phyloP scores from a whole-genome alignment of 2,113 vertebrate species.

The Irena cyanogastra region DNA sequence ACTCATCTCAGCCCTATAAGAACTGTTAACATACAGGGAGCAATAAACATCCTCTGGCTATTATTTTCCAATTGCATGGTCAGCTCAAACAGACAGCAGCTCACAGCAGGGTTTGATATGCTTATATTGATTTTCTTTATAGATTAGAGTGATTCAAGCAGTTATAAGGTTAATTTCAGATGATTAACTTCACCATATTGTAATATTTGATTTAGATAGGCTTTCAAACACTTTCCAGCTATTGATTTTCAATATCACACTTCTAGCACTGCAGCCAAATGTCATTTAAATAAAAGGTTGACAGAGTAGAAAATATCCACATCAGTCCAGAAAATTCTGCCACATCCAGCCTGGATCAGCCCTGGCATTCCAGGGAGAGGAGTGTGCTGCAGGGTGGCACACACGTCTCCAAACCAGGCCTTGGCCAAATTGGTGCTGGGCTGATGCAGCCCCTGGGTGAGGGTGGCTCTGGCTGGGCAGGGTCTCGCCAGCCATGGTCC shows the following conservation, averaged over 20 bases:
- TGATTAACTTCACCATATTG: conserved; percentile 77
- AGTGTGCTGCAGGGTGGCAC: neutral
- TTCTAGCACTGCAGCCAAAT: conserved; percentile 64
- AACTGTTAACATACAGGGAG: neutral
- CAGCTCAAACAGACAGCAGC: neutral
- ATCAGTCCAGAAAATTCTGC: neutral
- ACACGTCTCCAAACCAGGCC: rapidly evolving
- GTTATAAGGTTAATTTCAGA: conserved; percentile 81
- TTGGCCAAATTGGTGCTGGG: neutral
- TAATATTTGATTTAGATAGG: conserved; percentile 78
- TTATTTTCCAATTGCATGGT: neutral
- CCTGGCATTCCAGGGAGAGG: neutral
- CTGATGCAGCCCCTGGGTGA: rapidly evolving
- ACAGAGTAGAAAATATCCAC: conserved; percentile 28
- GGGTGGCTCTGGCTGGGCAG: neutral
- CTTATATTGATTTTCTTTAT: conserved; percentile 69
- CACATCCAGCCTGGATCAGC: neutral
- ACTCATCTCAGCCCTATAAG: neutral
- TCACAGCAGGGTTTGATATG: conserved; percentile 29
- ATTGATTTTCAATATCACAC: conserved; percentile 78
- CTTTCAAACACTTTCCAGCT: conserved; percentile 72
- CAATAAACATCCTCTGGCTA: neutral
- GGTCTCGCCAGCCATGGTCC: neutral
- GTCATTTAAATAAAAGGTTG: conserved; percentile 56
- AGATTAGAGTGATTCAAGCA: conserved; percentile 68